Evolutionary conservation across 30 jellyfish, hydroid and myxozoan species (phyloP).

Genomic region (Aurelia sp.): DNA sequence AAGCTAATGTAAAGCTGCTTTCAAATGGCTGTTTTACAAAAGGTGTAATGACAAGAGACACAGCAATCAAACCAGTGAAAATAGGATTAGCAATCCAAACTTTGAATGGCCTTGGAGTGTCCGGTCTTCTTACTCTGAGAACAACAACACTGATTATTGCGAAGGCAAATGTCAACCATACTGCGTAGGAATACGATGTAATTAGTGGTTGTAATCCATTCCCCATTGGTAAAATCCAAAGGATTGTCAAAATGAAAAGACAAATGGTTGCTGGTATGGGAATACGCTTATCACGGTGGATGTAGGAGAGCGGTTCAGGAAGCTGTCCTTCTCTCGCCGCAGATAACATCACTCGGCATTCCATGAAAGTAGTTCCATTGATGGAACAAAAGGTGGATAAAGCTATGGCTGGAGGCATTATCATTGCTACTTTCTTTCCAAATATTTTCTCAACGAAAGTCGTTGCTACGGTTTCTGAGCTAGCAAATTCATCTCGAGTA

Average conservation of each 20-base stretch:
- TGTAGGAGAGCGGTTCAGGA: conserved; percentile 13
- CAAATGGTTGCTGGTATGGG: not conserved
- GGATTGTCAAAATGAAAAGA: not conserved
- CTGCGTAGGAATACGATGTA: not conserved
- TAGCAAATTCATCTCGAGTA: conserved; percentile 7
- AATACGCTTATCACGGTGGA: conserved; percentile 3
- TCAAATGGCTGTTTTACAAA: not conserved
- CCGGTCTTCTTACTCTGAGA: conserved; percentile 16
- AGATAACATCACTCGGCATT: conserved; percentile 2
- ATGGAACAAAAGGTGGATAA: not conserved
- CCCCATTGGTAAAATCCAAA: not conserved
- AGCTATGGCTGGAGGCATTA: conserved; percentile 1
- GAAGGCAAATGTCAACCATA: not conserved
- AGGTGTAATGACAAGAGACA: not conserved
- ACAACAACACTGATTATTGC: conserved; percentile 28
- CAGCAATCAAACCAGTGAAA: not conserved
- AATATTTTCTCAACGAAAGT: not conserved
- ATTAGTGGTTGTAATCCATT: not conserved
- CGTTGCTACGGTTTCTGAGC: conserved; percentile 28
- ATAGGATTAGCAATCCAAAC: conserved; percentile 20
- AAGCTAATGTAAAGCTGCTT: not conserved
- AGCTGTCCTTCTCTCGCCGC: conserved; percentile 59
- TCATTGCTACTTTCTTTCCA: conserved; percentile 11
- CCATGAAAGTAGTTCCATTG: not conserved
- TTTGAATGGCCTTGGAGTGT: conserved; percentile 14